Base-by-base conservation (phyloP, 2,888 invertebrate species). In the Atrina japonica region DNA sequence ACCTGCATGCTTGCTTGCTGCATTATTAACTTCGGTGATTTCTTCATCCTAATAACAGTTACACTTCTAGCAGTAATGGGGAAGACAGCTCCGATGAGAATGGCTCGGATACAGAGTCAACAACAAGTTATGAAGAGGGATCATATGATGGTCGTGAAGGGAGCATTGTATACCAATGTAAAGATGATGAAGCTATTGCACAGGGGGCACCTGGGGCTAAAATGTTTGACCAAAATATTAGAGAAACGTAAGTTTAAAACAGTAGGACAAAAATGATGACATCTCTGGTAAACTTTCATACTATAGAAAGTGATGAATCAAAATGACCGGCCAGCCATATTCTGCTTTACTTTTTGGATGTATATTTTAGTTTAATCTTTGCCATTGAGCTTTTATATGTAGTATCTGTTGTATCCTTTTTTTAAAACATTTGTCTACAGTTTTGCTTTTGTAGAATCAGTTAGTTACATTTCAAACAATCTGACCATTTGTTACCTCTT, bases 91-190 rank as follows among this genome's bases (percentile, higher is more conserved):
- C 63, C 40, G 77, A 76, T n/a, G 79, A 70, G 16, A 71, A 60
- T 40, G 82, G 76, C 35, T 81, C 83, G 23, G 85, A 82, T 61
- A 82, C 80, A 55, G 78, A 81, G 52, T 82, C 83, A 47, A 76
- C 74, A 29, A 80, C 82, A 55, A 90, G 90, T 81, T 89, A 84
- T 70, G 91, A 90, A 59, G 91, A 91, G 80, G 91, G 91, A 3
- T 91, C 90, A 6, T 92, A 92, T 78, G 91, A 92, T 69, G 86
- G 90, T 45, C 82, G 88, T n/a, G 82, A 85, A 53, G 90, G 90
- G n/a, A 83, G 86, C 76, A 89, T 90, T 65, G 82, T 86, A 35
- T 89, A 89, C 83, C 80, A 83, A 65, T 90, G 90, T 77, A 84
- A 87, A 76, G 89, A 89, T 77, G 90, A 90, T 76, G 87, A 89